Base-by-base conservation (phyloP, 1,140 invertebrate species). In the Arion vulgaris region DNA sequence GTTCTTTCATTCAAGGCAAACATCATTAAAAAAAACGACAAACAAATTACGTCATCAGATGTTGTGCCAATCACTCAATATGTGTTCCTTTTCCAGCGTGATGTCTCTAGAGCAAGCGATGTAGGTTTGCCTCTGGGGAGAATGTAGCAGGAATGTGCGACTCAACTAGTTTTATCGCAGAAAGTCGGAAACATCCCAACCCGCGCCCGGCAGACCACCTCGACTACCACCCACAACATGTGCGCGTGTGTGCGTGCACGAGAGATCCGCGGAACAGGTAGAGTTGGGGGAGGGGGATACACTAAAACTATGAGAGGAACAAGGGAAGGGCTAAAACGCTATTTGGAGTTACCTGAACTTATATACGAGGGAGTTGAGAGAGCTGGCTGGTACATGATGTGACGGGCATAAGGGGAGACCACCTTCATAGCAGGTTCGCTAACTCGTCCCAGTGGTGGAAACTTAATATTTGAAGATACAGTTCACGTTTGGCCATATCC, bases 391-490 rank as follows among this genome's bases (percentile, higher is more conserved):
- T 57, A 19, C 9, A 2, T 57, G 53, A n/a, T 57, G 53, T 57
- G 53, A 57, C 53, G 26, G 53, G 53, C 53, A 57, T n/a, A 57
- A 57, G 53, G 53, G 53, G 53, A 57, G 53, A 57, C 53, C 53
- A 57, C 53, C 53, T 57, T 23, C 53, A 57, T 15, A 9, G 53
- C 4, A 57, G 26, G 53, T 57, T 57, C 53, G 53, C 53, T 57
- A 23, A 57, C 53, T 57, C 53, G 5, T n/a, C 17, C 53, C 53
- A 57, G 53, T 57, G 9, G 26, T n/a, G 23, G 53, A 57, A 57
- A 15, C 26, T 11, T 57, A 19, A 57, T 2, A 57, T 15, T 45
- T 15, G 1, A 11, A 19, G 26, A 57, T 23, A 11, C 15, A 57
- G 23, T 57, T 57, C 53, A 15, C 26, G 23, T 57, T 57, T 57